phyloP scores from a whole-genome alignment of 1,140 invertebrate species.

The Papilio glaucus region DNA sequence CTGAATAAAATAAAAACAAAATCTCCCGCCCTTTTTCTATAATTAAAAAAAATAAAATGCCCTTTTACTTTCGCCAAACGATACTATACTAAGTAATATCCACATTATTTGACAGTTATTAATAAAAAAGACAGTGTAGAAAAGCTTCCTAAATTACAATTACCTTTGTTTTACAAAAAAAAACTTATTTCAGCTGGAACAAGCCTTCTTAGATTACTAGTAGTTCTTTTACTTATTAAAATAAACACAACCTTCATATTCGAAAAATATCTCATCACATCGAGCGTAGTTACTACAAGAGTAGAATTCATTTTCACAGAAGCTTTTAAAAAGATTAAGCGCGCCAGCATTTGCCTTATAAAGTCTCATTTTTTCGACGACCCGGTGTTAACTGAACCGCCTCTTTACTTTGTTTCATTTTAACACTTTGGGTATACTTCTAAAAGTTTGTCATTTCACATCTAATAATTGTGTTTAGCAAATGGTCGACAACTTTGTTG shows the following conservation, averaged over 20 bases:
- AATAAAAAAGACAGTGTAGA: neutral
- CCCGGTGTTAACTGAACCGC: slow-evolving; percentile 9
- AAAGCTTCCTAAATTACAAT: neutral
- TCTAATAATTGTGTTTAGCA: neutral
- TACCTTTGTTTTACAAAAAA: neutral
- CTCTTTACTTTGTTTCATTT: slow-evolving; percentile 3
- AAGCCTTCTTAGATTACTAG: neutral
- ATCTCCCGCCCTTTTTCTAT: too few species aligned
- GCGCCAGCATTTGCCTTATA: slow-evolving; percentile 10
- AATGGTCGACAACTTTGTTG: neutral
- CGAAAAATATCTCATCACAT: neutral
- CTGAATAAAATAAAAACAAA: too few species aligned
- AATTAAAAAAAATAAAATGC: too few species aligned
- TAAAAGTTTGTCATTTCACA: neutral
- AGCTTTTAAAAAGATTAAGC: slow-evolving; percentile 22
- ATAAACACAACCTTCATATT: neutral
- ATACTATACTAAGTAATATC: neutral
- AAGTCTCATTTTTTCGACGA: slow-evolving; percentile 10
- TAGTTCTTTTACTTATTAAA: neutral
- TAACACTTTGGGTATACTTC: neutral
- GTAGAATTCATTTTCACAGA: slow-evolving; percentile 21
- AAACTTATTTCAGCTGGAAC: neutral
- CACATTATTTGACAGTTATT: neutral
- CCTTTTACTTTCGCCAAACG: too few species aligned
- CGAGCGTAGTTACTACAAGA: neutral